Evolutionary conservation across 2,113 vertebrate species (phyloP).

Genomic region (Bufo bufo): DNA sequence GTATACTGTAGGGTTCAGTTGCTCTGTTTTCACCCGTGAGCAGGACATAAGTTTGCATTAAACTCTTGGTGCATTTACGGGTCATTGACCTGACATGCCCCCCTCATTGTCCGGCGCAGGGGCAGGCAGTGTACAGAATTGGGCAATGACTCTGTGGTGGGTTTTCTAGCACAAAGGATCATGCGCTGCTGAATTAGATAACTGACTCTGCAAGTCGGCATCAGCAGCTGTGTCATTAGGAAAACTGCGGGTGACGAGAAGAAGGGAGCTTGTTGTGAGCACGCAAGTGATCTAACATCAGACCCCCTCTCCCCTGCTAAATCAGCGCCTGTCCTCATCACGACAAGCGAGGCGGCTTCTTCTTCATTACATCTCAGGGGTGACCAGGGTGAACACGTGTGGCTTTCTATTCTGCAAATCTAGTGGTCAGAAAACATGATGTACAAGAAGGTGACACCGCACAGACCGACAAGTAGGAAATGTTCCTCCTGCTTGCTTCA

Average conservation of each 20-base stretch:
- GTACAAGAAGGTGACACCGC: too few relatives aligned
- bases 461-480: too few relatives aligned
- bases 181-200: constrained; percentile 33
- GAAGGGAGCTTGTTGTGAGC: background rate
- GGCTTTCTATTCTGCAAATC: background rate
- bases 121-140: background rate
- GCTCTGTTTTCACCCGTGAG: too few relatives aligned
- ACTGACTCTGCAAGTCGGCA: constrained; percentile 13
- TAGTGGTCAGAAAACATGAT: too few relatives aligned
- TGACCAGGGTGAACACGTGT: background rate
- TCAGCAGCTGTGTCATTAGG: constrained; percentile 21
- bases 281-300: background rate
- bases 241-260: background rate
- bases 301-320: background rate
- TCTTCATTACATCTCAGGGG: background rate
- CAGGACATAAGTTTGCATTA: too few relatives aligned
- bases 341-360: background rate
- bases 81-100: background rate
- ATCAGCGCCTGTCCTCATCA: background rate
- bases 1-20: too few relatives aligned
- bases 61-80: background rate
- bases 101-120: background rate
- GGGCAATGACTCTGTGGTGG: background rate
- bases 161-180: background rate
- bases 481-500: too few relatives aligned